Conservation (phyloP, 1,140 invertebrate species). For the Heliconius hermathena region DNA sequence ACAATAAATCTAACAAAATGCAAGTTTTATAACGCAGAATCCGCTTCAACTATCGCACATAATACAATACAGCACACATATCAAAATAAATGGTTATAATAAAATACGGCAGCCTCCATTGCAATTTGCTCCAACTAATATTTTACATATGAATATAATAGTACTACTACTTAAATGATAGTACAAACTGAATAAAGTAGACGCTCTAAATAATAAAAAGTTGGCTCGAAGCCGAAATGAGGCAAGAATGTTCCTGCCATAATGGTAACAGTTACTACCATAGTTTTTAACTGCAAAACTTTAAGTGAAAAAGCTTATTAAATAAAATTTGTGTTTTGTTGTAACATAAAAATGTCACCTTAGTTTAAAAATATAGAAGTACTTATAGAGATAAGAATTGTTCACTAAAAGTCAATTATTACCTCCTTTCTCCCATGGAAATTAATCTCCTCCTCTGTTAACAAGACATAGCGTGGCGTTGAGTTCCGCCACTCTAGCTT, state of each 20-base stretch:
- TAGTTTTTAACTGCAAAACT: slow-evolving; percentile 34
- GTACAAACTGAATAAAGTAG: slow-evolving; percentile 50
- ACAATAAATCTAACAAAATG: too few species aligned
- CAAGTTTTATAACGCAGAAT: neutral
- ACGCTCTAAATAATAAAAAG: slow-evolving; percentile 65
- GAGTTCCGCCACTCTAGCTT: too few species aligned
- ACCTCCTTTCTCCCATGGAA: too few species aligned
- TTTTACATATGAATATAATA: slow-evolving; percentile 51
- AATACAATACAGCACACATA: neutral
- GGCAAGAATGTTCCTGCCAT: slow-evolving; percentile 51
- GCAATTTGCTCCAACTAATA: slow-evolving; percentile 39
- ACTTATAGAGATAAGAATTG: neutral
- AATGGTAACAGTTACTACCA: slow-evolving; percentile 43
- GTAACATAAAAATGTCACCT: neutral
- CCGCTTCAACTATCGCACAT: neutral
- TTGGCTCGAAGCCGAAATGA: slow-evolving; percentile 53
- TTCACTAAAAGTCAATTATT: neutral
- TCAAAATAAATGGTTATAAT: slow-evolving; percentile 6
- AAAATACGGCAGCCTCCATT: slow-evolving; percentile 22
- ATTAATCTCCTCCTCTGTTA: too few species aligned
- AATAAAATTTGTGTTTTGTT: neutral
- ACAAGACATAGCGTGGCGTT: too few species aligned
- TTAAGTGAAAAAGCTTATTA: slow-evolving; percentile 25
- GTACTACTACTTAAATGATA: slow-evolving; percentile 44
- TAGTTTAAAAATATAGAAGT: neutral